phyloP scores from a whole-genome alignment of 1,140 invertebrate genomes.

The Macrostomum lignano region DNA sequence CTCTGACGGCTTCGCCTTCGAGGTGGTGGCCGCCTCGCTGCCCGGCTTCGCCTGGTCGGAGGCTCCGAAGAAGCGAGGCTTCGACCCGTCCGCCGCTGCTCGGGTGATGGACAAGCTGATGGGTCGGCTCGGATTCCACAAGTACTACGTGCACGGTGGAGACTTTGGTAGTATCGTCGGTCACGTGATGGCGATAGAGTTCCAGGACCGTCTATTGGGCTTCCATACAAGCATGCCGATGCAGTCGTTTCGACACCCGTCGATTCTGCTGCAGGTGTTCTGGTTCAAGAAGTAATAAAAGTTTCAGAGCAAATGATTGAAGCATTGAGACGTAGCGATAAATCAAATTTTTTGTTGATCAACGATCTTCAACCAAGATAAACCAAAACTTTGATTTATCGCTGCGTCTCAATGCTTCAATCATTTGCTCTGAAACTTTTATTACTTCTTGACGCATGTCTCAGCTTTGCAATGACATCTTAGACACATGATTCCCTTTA shows the following conservation, averaged over 20 bases:
- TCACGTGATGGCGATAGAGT: constrained; percentile 34
- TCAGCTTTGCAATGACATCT: too few relatives aligned
- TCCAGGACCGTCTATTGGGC: constrained; percentile 28
- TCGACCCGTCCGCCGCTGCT: constrained; percentile 34
- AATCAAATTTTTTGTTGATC: too few relatives aligned
- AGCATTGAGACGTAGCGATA: too few relatives aligned
- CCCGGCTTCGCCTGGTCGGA: constrained; percentile 59
- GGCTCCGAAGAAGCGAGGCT: constrained; percentile 30
- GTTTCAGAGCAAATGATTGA: too few relatives aligned
- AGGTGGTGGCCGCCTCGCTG: constrained; percentile 46
- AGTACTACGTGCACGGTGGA: constrained; percentile 53
- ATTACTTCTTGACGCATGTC: too few relatives aligned
- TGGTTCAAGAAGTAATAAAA: too few relatives aligned
- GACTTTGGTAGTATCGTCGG: constrained; percentile 34
- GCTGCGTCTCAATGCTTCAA: too few relatives aligned
- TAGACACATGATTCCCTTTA: too few relatives aligned
- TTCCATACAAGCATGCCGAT: constrained; percentile 8
- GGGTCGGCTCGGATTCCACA: constrained; percentile 41
- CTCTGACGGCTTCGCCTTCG: constrained; percentile 32
- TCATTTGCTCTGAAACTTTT: too few relatives aligned
- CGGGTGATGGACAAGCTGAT: constrained; percentile 52
- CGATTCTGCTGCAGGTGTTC: background rate
- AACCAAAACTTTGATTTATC: too few relatives aligned
- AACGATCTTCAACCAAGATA: too few relatives aligned
- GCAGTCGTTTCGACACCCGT: background rate